Evolutionary conservation across 2,888 invertebrate genomes (phyloP).

Genomic region (Trachelus iudaicus): DNA sequence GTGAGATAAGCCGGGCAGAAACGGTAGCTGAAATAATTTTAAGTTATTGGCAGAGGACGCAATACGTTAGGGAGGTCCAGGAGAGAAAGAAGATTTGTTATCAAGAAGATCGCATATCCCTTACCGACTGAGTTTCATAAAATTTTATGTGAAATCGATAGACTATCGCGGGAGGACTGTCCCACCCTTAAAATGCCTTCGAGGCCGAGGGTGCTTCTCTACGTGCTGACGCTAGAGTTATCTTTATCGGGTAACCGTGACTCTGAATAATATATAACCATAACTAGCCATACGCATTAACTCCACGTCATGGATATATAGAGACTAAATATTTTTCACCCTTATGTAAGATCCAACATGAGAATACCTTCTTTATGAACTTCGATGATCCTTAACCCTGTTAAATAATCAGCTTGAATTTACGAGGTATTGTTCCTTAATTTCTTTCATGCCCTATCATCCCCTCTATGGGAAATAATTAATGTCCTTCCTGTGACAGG

Average conservation of each 20-base stretch:
- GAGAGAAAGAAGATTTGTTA: neutral
- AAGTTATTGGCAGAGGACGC: neutral
- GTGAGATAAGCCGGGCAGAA: neutral
- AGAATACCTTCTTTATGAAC: neutral
- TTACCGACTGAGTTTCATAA: conserved; percentile 25
- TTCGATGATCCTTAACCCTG: neutral
- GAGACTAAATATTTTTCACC: too few relatives aligned
- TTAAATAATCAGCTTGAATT: neutral
- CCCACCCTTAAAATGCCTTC: conserved; percentile 3
- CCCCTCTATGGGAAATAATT: neutral
- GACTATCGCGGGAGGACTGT: conserved; percentile 34
- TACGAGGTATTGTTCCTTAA: neutral
- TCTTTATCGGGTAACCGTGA: conserved; percentile 4
- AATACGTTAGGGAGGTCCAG: neutral
- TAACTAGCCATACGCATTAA: neutral
- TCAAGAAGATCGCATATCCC: neutral
- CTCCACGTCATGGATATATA: neutral
- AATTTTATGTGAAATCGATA: conserved; percentile 54
- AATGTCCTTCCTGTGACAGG: neutral
- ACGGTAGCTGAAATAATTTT: neutral
- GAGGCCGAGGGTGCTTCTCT: neutral
- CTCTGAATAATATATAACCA: conserved; percentile 9
- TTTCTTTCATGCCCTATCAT: neutral
- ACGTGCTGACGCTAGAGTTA: conserved; percentile 5
- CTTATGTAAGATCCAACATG: neutral